phyloP scores from a whole-genome alignment of 2,888 invertebrate genomes.

The Physocephala rufipes region DNA sequence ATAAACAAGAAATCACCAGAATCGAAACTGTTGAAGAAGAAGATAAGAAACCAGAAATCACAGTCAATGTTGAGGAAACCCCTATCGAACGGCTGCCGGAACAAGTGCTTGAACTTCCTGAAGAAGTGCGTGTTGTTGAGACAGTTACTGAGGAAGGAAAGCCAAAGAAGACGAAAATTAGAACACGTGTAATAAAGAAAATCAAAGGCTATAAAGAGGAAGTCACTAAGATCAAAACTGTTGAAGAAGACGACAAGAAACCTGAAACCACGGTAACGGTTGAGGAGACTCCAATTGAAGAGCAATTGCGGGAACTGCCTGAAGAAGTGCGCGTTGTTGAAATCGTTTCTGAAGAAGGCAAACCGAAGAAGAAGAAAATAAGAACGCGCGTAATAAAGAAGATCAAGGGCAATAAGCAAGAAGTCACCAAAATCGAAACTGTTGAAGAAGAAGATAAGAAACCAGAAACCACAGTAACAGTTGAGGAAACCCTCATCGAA shows the following conservation, averaged over 20 bases:
- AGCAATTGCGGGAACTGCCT: slow-evolving; percentile 35
- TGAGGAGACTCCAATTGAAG: slow-evolving; percentile 32
- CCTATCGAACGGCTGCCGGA: slow-evolving; percentile 21
- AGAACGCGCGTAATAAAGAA: slow-evolving; percentile 41
- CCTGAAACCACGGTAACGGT: slow-evolving; percentile 41
- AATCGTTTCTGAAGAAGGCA: slow-evolving; percentile 39
- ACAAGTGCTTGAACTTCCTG: slow-evolving; percentile 38
- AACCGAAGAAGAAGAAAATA: slow-evolving; percentile 42
- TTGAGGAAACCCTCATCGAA: slow-evolving; percentile 29
- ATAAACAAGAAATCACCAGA: slow-evolving; percentile 38
- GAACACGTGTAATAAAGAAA: slow-evolving; percentile 40
- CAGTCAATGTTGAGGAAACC: slow-evolving; percentile 35
- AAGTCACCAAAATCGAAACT: slow-evolving; percentile 37
- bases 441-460: slow-evolving; percentile 36
- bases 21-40: slow-evolving; percentile 42
- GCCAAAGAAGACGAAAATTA: slow-evolving; percentile 41
- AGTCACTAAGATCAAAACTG: slow-evolving; percentile 42
- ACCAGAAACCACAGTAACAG: slow-evolving; percentile 34
- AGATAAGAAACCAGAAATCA: slow-evolving; percentile 39
- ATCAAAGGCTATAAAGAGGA: slow-evolving; percentile 42
- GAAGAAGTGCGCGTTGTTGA: slow-evolving; percentile 38
- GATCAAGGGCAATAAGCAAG: slow-evolving; percentile 36
- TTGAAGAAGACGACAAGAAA: slow-evolving; percentile 41
- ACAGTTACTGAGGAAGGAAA: slow-evolving; percentile 38
- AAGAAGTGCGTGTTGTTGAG: slow-evolving; percentile 38